Percentiles rank a stretch among this genome's conserved stretches.
These are phyloP conservation scores for Atherinomorus stipes DNA, from an alignment of 2,113 vertebrate species.

Conservation along the genomic window DNA sequence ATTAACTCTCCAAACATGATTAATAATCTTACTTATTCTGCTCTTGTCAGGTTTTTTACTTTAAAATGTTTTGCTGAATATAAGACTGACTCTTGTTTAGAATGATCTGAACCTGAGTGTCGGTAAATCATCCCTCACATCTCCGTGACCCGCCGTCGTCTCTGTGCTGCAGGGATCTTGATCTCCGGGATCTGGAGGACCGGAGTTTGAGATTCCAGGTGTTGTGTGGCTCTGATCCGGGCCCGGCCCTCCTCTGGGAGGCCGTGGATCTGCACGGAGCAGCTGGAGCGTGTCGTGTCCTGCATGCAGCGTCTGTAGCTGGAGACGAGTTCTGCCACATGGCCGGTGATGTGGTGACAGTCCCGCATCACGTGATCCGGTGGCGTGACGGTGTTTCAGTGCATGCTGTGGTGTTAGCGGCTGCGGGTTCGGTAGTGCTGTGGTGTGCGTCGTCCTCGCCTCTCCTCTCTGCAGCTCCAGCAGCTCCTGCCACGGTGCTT, in stretches of 20 bases:
- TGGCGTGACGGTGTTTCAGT: conserved; percentile 26
- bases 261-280: conserved; percentile 14
- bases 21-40: no score
- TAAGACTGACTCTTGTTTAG: no score
- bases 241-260: conserved; percentile 12
- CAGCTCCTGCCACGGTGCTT: conserved; percentile 11
- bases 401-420: conserved; percentile 67
- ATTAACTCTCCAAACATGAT: no score
- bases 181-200: no score
- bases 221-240: conserved; percentile 40
- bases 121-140: no score
- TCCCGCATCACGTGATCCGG: conserved; percentile 29
- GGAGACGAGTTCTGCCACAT: conserved; percentile 3
- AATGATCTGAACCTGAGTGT: no score
- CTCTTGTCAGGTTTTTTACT: no score
- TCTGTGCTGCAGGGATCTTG: no score
- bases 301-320: conserved; percentile 36
- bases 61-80: no score
- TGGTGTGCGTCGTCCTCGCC: conserved; percentile 65
- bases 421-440: conserved; percentile 74
- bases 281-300: conserved; percentile 22
- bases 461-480: conserved; percentile 30
- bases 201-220: no score
- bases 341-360: not conserved
- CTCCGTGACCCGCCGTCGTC: no score